Conservation (phyloP, 2,113 vertebrate species). For the Seriola rivoliana region DNA sequence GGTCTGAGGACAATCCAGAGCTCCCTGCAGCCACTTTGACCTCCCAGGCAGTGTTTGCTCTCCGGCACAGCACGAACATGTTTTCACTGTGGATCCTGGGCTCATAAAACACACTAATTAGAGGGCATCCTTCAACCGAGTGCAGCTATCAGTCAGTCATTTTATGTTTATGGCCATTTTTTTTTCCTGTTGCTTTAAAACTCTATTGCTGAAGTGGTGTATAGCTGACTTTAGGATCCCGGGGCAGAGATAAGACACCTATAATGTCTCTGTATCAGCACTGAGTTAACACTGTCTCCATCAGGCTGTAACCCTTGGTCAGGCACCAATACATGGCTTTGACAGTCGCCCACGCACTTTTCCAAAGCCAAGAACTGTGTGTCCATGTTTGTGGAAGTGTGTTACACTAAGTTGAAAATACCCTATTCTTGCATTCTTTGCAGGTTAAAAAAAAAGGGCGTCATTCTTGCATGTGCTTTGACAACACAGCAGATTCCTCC, state of each 20-base stretch:
- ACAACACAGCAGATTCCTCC: slow-evolving; percentile 14
- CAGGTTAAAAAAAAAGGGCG: background rate
- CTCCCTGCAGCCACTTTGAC: slow-evolving; percentile 48
- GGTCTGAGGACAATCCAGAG: slow-evolving; percentile 50
- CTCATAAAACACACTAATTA: slow-evolving; percentile 78
- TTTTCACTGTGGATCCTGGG: slow-evolving; percentile 72
- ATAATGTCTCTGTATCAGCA: slow-evolving; percentile 69
- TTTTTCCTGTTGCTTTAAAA: slow-evolving; percentile 65
- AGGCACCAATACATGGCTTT: slow-evolving; percentile 24
- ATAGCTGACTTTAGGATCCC: slow-evolving; percentile 57
- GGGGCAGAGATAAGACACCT: slow-evolving; percentile 69
- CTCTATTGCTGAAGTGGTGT: slow-evolving; percentile 39
- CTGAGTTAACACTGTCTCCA: slow-evolving; percentile 52
- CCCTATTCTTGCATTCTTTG: background rate
- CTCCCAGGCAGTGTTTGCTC: slow-evolving; percentile 75
- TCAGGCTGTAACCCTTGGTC: slow-evolving; percentile 70
- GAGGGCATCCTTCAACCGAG: slow-evolving; percentile 72
- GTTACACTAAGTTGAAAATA: background rate
- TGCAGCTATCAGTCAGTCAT: slow-evolving; percentile 77
- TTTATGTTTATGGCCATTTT: slow-evolving; percentile 75
- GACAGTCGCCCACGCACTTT: slow-evolving; percentile 56
- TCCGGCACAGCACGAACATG: slow-evolving; percentile 59
- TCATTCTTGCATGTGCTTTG: background rate
- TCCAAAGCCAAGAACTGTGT: slow-evolving; percentile 29
- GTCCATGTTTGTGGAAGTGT: slow-evolving; percentile 7